Base-by-base conservation (phyloP, 2,113 vertebrate species). In the Cephalopterus ornatus region DNA sequence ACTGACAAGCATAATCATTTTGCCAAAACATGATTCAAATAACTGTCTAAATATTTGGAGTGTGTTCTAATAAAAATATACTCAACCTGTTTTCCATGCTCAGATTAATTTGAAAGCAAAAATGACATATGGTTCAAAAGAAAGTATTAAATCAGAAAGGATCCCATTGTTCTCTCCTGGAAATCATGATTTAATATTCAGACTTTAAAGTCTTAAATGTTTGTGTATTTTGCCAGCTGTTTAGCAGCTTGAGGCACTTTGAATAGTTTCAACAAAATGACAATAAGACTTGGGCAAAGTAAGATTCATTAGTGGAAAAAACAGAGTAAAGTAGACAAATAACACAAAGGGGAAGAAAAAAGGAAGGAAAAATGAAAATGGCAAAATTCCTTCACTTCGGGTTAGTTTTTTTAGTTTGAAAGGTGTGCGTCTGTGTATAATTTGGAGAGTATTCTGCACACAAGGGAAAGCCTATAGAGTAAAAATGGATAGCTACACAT, bases 41-140 rank as follows among this genome's bases (percentile, higher is more conserved):
- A 95, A 97, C 92, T 98, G 97, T 98, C 97, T 98, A 98, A 98
- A 98, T 98, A 98, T 98, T 98, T 98, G 95, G 95, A 97, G 83
- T 95, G 77, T 97, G 95, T 97, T 92, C 95, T 97, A 97, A 96
- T 80, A 93, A 98, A 97, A 97, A 96, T 96, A 93, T 93, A 93
- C 83, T 93, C 93, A 96, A 95, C 96, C 95, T 76, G 20, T 95
- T 97, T 98, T 97, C 76, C 78, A 95, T 95, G 96, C 95, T 97
- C 91, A 95, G 96, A 97, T 97, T 98, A 97, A 97, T 97, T 94
- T 97, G 96, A 97, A 97, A 97, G 95, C 94, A 97, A 93, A 97
- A 97, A 96, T 97, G 96, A 97, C 95, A 96, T 95, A 88, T 88
- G 96, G 97, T 98, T 98, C 98, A 98, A 98, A 98, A 97, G 91